Conservation (phyloP, 2,113 vertebrate species). For the Hiodon tergisus region DNA sequence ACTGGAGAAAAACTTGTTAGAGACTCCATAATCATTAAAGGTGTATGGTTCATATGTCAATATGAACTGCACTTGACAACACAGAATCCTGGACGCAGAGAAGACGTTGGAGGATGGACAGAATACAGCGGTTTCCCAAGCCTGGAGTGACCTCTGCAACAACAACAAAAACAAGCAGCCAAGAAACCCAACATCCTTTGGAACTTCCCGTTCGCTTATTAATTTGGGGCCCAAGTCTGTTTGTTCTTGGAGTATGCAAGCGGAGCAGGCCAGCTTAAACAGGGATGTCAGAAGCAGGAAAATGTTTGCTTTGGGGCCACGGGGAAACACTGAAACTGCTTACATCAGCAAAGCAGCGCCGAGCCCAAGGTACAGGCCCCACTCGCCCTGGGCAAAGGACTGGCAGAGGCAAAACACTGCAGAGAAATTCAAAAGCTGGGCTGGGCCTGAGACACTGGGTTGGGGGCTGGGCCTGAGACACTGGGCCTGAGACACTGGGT, state of each 20-base stretch:
- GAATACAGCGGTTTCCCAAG: background rate
- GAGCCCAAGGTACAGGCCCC: background rate
- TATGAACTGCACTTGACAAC: background rate
- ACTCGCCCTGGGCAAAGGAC: background rate
- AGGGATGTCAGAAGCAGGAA: background rate
- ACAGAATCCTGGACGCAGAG: background rate
- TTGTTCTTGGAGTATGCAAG: slow-evolving; percentile 3
- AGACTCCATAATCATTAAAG: background rate
- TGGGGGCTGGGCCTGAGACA: background rate
- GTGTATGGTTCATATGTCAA: background rate
- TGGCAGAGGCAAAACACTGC: background rate
- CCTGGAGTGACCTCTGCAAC: background rate
- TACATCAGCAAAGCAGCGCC: background rate
- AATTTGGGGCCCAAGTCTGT: background rate
- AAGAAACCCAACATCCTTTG: background rate
- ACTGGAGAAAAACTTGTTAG: background rate
- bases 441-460: background rate
- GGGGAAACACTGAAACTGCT: background rate
- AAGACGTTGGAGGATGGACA: background rate
- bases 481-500: no score
- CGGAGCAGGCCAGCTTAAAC: background rate
- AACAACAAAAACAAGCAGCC: background rate
- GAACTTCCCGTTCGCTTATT: background rate
- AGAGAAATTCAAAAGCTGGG: background rate
- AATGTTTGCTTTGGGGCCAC: background rate